Percentiles rank a stretch among this genome's conserved stretches.
Evolutionary conservation across 2,113 vertebrate genomes (phyloP).

Genomic region (Cichladusa arquata): DNA sequence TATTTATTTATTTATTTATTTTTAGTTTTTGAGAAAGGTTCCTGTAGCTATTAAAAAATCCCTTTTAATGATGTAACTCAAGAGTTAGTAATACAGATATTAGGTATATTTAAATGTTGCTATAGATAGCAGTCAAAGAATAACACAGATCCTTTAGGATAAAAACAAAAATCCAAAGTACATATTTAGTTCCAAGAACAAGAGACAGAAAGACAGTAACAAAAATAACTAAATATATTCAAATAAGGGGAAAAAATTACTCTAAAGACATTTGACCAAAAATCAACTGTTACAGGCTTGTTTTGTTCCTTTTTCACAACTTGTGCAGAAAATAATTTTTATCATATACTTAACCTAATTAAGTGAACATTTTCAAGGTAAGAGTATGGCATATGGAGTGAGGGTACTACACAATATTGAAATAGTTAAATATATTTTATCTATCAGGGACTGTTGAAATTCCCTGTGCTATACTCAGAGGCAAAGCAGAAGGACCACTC

Average conservation of each 20-base stretch:
- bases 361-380: not conserved
- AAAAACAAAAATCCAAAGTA: not conserved
- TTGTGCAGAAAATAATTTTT: not conserved
- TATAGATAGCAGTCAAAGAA: not conserved
- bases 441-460: not conserved
- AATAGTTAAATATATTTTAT: not conserved
- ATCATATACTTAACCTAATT: not conserved
- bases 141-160: not conserved
- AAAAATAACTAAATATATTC: not conserved
- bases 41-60: not conserved
- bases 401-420: not conserved
- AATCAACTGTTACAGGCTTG: rapidly evolving
- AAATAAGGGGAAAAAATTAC: not conserved
- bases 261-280: not conserved
- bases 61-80: not conserved
- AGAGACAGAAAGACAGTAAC: not conserved
- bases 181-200: not conserved
- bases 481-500: not conserved
- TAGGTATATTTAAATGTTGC: not conserved
- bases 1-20: no score
- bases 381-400: not conserved
- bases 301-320: not conserved
- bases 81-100: not conserved
- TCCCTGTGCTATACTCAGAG: not conserved
- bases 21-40: not conserved